Base-by-base conservation (phyloP, 2,888 invertebrate species). In the Stenotaenia linearis region DNA sequence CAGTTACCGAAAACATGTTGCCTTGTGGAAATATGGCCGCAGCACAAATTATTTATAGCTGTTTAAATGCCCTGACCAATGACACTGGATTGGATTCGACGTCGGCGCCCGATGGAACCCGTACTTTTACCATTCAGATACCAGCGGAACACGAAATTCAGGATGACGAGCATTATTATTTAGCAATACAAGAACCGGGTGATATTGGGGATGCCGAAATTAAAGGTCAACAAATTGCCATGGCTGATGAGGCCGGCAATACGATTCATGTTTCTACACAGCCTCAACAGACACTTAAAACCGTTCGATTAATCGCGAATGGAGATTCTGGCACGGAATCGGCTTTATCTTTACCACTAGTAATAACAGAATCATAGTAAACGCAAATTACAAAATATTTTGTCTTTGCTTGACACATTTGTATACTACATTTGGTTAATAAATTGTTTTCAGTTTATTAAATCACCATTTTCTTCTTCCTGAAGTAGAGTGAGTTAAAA, bases 401-500 rank as follows among this genome's bases (percentile, higher is more conserved):
- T 6, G 5, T 32, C 32, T 32, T 32, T 32, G 32, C 9, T 32
- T 32, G 32, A 32, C 9, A 32, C 4, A 32, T 32, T 32, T 32
- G 32, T 32, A 32, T 32, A 6, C 4, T 32, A 32, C 4, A 32
- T 9, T 6, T 32, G 32, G 9, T 32, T 32, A 32, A 6, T 32
- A 32, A 32, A 32, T 32, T 32, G 32, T 32, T 32, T 9, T 9
- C 5, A 32, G 9, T 32, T 32, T n/a, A n/a, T n/a, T 32, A 9
- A 32, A 6, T 81, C 40, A 82, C 89, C 89, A 90, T 45, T 89
- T 85, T 75, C 85, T 81, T 84, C 87, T 88, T 0, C 90, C 90
- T 85, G 93, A 92, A 23, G 91, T 91, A 3, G 92, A 93, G 85
- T 91, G 91, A 0, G 93, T 91, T 80, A 95, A 84, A 80, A 93